These are phyloP conservation scores for Magallana ariakensis DNA, from an alignment of 1,140 invertebrate species.

Conservation along the genomic window DNA sequence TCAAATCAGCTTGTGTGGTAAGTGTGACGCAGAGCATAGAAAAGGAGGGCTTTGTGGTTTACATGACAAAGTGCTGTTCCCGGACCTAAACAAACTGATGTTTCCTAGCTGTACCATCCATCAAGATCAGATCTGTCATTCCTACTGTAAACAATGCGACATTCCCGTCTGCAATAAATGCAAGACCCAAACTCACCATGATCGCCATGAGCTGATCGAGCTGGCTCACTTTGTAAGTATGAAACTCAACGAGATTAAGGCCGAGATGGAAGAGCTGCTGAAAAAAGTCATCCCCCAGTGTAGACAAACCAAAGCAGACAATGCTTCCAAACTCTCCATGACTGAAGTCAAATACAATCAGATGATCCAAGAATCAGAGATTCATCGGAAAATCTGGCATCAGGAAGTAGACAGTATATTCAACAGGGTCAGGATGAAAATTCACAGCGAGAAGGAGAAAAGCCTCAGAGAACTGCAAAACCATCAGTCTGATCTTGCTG, in stretches of 20 bases:
- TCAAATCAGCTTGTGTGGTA: not conserved
- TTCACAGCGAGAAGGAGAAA: not conserved
- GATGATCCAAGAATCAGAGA: not conserved
- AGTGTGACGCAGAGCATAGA: not conserved
- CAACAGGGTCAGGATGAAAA: not conserved
- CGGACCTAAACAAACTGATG: not conserved
- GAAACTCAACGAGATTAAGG: not conserved
- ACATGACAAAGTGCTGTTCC: not conserved
- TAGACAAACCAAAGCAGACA: not conserved
- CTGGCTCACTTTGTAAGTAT: not conserved
- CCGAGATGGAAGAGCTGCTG: not conserved
- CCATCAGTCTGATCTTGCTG: not conserved
- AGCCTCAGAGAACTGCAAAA: not conserved
- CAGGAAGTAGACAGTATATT: not conserved
- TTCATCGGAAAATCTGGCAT: not conserved
- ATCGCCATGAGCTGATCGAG: not conserved
- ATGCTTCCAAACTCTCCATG: not conserved
- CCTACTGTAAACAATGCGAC: not conserved
- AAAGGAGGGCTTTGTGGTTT: not conserved
- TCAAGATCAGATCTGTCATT: not conserved
- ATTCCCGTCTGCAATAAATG: not conserved
- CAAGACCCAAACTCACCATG: not conserved
- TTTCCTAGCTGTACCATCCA: not conserved
- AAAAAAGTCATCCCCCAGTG: not conserved
- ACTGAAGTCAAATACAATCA: not conserved